Conservation (phyloP, 2,888 invertebrate species). For the Phytoseiulus persimilis region DNA sequence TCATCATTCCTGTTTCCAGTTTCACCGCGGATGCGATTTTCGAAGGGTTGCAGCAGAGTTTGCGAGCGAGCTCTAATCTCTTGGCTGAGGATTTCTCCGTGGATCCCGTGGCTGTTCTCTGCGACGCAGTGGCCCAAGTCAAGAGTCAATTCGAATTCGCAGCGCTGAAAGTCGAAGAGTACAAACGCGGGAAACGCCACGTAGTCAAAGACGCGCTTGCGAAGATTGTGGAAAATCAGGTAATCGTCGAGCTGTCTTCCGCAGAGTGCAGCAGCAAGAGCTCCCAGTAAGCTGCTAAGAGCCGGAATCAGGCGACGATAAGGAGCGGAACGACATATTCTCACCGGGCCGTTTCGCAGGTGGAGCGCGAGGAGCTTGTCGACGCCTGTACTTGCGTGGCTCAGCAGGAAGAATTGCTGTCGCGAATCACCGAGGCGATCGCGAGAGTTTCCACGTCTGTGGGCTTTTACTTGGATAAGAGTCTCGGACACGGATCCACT, state of each 20-base stretch:
- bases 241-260: background rate
- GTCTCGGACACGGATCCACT: conserved; percentile 30
- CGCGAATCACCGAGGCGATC: conserved; percentile 16
- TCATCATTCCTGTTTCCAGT: background rate
- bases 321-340: background rate
- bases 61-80: background rate
- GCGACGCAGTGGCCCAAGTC: conserved; percentile 27
- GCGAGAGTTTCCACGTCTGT: conserved; percentile 30
- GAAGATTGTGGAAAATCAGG: background rate
- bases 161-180: conserved; percentile 10
- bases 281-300: no score
- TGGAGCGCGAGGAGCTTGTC: background rate
- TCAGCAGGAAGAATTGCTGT: conserved; percentile 20
- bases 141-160: conserved; percentile 25
- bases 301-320: background rate
- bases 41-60: conserved; percentile 13
- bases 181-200: conserved; percentile 22
- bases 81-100: conserved; percentile 21
- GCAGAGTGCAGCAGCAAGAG: no score
- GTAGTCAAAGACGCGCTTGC: conserved; percentile 6
- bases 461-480: conserved; percentile 23
- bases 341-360: background rate
- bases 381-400: conserved; percentile 31
- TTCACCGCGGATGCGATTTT: conserved; percentile 35
- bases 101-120: background rate